A percentile compares a stretch with the other conserved stretches of the same genome.
Conservation (phyloP, 2,888 invertebrate species). For the Hetaerina titia region DNA sequence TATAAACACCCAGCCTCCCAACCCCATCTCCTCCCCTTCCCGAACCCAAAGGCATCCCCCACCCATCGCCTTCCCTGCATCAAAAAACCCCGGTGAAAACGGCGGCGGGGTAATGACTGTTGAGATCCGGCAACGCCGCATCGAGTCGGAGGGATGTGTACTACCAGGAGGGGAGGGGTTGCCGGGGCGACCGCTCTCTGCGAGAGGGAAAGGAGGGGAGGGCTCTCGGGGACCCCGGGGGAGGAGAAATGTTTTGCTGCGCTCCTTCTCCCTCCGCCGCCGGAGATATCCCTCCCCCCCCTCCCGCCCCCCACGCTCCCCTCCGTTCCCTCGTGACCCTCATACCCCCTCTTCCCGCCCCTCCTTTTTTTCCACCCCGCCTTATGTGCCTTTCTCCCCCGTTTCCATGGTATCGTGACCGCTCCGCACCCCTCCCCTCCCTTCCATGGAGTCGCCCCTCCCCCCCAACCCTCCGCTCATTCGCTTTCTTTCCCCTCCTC, state of each 20-base stretch:
- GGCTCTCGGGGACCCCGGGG: neutral
- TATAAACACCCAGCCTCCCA: neutral
- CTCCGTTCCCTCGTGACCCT: neutral
- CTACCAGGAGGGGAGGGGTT: constrained; percentile 19
- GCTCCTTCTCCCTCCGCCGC: neutral
- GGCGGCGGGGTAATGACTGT: constrained; percentile 27
- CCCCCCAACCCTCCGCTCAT: neutral
- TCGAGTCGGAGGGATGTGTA: neutral
- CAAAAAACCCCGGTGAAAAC: neutral
- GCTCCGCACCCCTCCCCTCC: neutral
- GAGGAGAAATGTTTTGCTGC: neutral
- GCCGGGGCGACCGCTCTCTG: neutral
- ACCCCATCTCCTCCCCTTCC: too few species aligned
- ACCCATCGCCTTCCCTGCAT: too few species aligned
- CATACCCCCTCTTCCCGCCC: neutral
- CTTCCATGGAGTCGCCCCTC: neutral
- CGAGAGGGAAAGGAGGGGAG: constrained; percentile 14
- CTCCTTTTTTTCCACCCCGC: neutral
- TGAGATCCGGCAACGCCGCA: constrained; percentile 11
- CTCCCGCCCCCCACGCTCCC: neutral
- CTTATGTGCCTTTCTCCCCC: neutral
- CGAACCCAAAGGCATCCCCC: too few species aligned
- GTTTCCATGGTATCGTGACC: constrained; percentile 21
- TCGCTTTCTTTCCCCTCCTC: neutral
- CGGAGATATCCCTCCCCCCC: neutral